Base-by-base conservation (phyloP, 2,888 invertebrate genomes). In the Litoditis marina region DNA sequence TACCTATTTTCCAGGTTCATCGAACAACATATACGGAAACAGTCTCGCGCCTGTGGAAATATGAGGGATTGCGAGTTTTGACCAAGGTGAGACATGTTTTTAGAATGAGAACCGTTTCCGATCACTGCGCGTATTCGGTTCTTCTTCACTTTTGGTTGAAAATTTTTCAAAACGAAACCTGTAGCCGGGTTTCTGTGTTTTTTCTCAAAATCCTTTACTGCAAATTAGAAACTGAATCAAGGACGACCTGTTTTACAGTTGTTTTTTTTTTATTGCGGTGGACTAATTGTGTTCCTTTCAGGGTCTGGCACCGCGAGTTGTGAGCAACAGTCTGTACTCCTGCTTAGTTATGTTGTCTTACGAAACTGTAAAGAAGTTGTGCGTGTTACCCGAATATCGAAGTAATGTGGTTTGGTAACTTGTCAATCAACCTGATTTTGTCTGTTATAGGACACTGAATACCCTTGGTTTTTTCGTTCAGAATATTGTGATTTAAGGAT, bases 301-400 rank as follows among this genome's bases (percentile, higher is more conserved):
- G 76, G 80, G 79, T 42, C 69, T 79, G 39, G 73, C 78, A 19
- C 79, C 79, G 19, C 70, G 79, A 31, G 69, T 78, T 66, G 71
- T 79, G 7, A 78, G 73, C 69, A 79, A 77, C 65, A 73, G 75
- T 11, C 69, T 78, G 34, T 78, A 79, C 62, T 77, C 77, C 16
- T 74, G 71, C 62, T 64, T 77, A 2, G 69, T 80, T 19, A 78
- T 80, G 79, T 63, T 78, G 4, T 77, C 78, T 32, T 80, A 80
- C 63, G 80, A 80, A 55, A 73, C 78, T 30, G 78, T 78, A 42
- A 80, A 80, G 63, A 71, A 74, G 47, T 59, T 72, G 34, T 70
- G 71, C 16, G 76, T 79, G 22, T 64, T 77, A 6, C 78, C 78
- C 25, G 78, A 79, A 60, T 77, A 71, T 60, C 60, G 63, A 34